phyloP scores from a whole-genome alignment of 2,888 invertebrate species.

The Amphiduros pacificus region DNA sequence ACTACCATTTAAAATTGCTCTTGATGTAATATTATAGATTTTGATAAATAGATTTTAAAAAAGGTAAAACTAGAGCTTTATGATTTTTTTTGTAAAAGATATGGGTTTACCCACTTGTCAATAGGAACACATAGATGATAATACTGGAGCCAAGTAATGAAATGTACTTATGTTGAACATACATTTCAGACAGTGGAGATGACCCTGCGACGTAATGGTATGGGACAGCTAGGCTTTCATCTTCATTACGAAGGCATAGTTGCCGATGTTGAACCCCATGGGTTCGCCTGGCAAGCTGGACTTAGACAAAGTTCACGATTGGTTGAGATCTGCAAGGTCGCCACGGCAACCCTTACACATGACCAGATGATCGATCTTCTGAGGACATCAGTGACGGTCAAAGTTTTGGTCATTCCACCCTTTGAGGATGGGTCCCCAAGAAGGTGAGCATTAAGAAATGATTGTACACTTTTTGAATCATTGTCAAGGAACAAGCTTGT shows the following conservation, averaged over 20 bases:
- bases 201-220: conserved; percentile 76
- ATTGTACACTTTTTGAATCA: too few species aligned
- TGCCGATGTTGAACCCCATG: conserved; percentile 80
- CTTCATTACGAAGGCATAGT: conserved; percentile 92
- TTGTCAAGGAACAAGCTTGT: too few species aligned
- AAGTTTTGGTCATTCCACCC: conserved; percentile 80
- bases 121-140: background rate
- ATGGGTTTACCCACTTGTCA: too few species aligned
- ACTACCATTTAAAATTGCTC: too few species aligned
- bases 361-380: conserved; percentile 91
- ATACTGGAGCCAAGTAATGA: background rate
- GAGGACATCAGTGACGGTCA: conserved; percentile 85
- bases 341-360: conserved; percentile 84
- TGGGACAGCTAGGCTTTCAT: conserved; percentile 78
- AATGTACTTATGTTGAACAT: background rate
- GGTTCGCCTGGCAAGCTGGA: conserved; percentile 71
- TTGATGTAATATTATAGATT: too few species aligned
- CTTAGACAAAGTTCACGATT: conserved; percentile 84
- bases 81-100: too few species aligned
- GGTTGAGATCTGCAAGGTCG: conserved; percentile 88
- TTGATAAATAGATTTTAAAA: too few species aligned
- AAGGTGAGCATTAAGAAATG: too few species aligned
- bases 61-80: too few species aligned
- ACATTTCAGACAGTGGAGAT: conserved; percentile 71
- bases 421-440: conserved; percentile 71